A percentile compares a stretch with the other conserved stretches of the same genome.
These are phyloP conservation scores for Poecilia wingei DNA, from an alignment of 2,797 vertebrate species.

Conservation along the genomic window DNA sequence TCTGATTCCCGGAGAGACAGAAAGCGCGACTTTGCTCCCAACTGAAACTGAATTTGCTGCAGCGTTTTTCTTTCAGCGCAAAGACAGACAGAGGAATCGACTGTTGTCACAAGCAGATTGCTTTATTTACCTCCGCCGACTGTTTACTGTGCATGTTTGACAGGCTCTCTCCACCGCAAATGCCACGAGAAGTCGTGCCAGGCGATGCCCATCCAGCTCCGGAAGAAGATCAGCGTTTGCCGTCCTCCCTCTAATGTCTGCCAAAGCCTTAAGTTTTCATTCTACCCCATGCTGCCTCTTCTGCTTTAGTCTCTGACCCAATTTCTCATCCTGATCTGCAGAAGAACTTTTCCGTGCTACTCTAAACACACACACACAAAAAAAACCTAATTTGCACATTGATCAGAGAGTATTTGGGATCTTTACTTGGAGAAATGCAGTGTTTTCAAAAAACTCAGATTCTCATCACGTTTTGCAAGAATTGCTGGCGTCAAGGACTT, in stretches of 20 bases:
- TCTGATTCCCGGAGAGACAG: constrained; percentile 67
- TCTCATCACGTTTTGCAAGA: constrained; percentile 1
- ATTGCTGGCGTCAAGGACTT: constrained; percentile 35
- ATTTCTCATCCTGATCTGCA: constrained; percentile 40
- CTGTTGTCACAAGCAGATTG: constrained; percentile 48
- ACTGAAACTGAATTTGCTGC: constrained; percentile 26
- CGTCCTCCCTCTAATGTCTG: constrained; percentile 20
- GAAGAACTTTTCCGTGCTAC: constrained; percentile 28
- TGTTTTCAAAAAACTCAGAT: constrained; percentile 26
- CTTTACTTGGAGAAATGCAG: constrained; percentile 11
- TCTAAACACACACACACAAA: constrained; percentile 9
- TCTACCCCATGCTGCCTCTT: background rate
- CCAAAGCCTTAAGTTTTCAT: constrained; percentile 20
- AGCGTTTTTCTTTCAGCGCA: constrained; percentile 7
- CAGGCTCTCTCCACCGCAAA: constrained; percentile 27
- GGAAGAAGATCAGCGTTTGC: constrained; percentile 20
- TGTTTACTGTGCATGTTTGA: constrained; percentile 53
- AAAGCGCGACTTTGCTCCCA: constrained; percentile 55
- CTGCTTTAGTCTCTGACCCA: constrained; percentile 41
- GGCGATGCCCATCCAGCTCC: constrained; percentile 32
- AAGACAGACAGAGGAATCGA: constrained; percentile 15
- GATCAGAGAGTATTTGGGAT: constrained; percentile 11
- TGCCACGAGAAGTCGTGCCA: constrained; percentile 33
- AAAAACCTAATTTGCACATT: constrained; percentile 43
- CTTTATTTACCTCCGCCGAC: constrained; percentile 57